These are phyloP conservation scores for Phoxinus dragarum DNA, from an alignment of 2,797 vertebrate species.

Conservation along the genomic window DNA sequence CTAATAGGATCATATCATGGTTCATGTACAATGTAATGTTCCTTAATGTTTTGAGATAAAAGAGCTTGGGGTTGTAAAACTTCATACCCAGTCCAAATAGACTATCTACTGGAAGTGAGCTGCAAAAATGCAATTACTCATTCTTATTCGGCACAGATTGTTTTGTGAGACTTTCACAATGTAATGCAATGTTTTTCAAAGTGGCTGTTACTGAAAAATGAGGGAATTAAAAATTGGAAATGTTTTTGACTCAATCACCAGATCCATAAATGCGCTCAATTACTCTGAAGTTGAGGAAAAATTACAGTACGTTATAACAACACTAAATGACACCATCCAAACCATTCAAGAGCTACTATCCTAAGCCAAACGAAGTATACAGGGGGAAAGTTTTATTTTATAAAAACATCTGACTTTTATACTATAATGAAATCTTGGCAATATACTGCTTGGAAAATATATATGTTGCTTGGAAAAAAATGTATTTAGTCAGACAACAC, in stretches of 20 bases:
- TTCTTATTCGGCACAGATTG: not conserved
- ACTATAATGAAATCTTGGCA: not conserved
- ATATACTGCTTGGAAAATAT: not conserved
- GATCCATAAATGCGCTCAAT: not conserved
- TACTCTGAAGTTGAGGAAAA: not conserved
- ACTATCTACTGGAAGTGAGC: not conserved
- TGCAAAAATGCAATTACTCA: not conserved
- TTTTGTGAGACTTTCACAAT: not conserved
- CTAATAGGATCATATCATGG: not conserved
- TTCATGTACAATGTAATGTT: not conserved
- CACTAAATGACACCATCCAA: not conserved
- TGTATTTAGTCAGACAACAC: not conserved
- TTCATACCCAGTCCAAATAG: not conserved
- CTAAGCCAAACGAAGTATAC: not conserved
- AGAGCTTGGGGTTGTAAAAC: not conserved
- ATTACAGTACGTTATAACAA: not conserved
- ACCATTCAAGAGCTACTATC: not conserved
- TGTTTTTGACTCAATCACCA: not conserved
- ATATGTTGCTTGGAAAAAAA: too few relatives aligned
- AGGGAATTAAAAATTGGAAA: not conserved
- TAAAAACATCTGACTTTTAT: not conserved
- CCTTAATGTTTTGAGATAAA: not conserved
- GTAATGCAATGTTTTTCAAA: not conserved
- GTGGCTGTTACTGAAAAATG: not conserved
- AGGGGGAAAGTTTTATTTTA: not conserved